phyloP scores from a whole-genome alignment of 2,797 vertebrate genomes.

The Bradypus variegatus region DNA sequence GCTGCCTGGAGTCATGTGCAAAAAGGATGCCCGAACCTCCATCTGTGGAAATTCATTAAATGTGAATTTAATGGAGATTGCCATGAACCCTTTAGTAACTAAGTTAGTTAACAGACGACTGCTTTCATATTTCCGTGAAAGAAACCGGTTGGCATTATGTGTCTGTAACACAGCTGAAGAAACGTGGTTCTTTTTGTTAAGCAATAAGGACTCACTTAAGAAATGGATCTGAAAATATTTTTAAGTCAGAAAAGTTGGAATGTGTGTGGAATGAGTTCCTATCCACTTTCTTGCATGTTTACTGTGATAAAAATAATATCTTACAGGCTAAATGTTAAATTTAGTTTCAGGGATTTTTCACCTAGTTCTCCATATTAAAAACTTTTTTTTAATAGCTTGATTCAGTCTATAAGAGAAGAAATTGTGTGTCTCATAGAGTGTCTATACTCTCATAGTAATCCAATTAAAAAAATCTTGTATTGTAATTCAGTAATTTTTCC shows the following conservation, averaged over 20 bases:
- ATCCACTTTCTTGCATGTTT: not conserved
- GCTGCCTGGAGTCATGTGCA: not conserved
- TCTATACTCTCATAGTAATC: not conserved
- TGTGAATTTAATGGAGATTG: not conserved
- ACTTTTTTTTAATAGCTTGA: not conserved
- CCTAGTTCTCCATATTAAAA: not conserved
- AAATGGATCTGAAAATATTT: not conserved
- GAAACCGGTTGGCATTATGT: not conserved
- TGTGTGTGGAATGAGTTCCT: not conserved
- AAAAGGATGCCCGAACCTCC: not conserved
- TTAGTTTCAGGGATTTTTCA: slow-evolving; percentile 13
- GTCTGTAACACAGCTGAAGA: not conserved
- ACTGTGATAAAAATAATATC: not conserved
- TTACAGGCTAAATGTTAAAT: not conserved
- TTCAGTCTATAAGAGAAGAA: not conserved
- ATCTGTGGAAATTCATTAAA: not conserved
- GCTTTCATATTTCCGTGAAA: slow-evolving; percentile 8
- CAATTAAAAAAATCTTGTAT: not conserved
- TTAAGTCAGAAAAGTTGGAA: not conserved
- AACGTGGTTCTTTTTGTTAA: not conserved
- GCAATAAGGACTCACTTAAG: not conserved
- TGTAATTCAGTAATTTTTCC: not conserved
- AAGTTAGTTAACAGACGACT: not conserved
- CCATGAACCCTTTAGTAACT: not conserved
- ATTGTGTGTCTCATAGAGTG: not conserved